Evolutionary conservation across 2,797 vertebrate species (phyloP).

Genomic region (Tragelaphus oryx): DNA sequence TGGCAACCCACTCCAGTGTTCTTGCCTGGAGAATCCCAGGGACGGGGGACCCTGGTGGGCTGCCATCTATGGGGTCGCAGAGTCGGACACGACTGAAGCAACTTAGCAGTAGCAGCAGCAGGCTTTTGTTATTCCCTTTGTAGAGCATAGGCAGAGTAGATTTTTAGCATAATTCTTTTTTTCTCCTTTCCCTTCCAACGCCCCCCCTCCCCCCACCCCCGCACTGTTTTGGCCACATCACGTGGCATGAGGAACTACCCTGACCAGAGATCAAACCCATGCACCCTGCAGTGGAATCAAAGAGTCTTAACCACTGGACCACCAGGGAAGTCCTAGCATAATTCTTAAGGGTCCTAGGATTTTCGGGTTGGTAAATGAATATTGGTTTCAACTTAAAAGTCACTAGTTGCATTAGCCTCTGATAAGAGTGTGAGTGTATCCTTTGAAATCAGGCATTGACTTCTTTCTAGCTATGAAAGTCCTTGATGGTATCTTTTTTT

Average conservation of each 20-base stretch:
- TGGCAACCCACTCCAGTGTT: too few relatives aligned
- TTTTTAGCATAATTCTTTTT: background rate
- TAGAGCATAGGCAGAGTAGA: background rate
- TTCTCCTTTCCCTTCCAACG: background rate
- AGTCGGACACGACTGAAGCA: too few relatives aligned
- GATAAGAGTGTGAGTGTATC: background rate
- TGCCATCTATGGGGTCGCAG: too few relatives aligned
- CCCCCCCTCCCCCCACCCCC: rapidly evolving
- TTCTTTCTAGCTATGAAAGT: background rate
- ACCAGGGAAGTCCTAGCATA: background rate
- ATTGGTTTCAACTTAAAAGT: background rate
- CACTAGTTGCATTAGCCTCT: background rate
- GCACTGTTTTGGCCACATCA: background rate
- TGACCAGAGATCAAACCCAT: background rate
- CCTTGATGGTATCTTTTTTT: background rate
- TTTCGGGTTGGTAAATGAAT: background rate
- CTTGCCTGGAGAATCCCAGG: too few relatives aligned
- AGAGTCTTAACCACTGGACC: background rate
- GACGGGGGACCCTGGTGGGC: too few relatives aligned
- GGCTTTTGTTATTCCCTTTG: background rate
- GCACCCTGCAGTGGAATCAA: background rate
- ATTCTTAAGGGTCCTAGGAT: background rate
- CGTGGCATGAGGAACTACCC: background rate
- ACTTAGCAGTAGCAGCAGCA: too few relatives aligned
- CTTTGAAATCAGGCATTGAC: background rate